Evolutionary conservation across 2,797 vertebrate species (phyloP).

Genomic region (Lutra lutra): DNA sequence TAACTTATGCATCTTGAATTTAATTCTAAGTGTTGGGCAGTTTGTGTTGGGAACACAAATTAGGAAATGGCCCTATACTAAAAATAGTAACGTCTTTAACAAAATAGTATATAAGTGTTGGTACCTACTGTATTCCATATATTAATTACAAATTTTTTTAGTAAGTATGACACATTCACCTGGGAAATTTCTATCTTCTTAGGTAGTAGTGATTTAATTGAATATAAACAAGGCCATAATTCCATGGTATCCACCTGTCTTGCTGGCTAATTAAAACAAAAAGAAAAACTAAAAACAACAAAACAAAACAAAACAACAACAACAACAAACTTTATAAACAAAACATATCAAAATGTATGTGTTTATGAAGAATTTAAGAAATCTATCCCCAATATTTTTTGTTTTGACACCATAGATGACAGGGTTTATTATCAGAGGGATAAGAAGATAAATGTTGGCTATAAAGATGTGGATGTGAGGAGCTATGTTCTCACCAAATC

Average conservation of each 20-base stretch:
- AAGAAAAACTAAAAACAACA: too few species aligned
- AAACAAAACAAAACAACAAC: too few species aligned
- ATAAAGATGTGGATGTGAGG: slow-evolving; percentile 50
- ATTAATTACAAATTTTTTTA: background rate
- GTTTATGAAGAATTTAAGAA: background rate
- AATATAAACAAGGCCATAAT: background rate
- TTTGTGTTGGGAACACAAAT: background rate
- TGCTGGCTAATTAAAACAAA: background rate
- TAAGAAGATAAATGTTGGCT: slow-evolving; percentile 62
- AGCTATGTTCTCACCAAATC: slow-evolving; percentile 63
- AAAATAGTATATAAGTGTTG: background rate
- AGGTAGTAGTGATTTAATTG: background rate
- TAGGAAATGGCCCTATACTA: background rate
- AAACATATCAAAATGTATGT: background rate
- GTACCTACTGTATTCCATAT: background rate
- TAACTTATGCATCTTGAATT: background rate
- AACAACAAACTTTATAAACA: background rate
- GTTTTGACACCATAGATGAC: slow-evolving; percentile 77
- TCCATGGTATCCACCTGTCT: background rate
- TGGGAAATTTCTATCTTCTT: background rate
- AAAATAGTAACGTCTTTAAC: background rate
- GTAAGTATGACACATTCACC: background rate
- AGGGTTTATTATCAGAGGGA: slow-evolving; percentile 72
- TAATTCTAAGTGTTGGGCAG: background rate
- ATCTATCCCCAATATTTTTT: slow-evolving; percentile 47